Conservation (phyloP, 2,113 vertebrate species). For the Anser cygnoides region DNA sequence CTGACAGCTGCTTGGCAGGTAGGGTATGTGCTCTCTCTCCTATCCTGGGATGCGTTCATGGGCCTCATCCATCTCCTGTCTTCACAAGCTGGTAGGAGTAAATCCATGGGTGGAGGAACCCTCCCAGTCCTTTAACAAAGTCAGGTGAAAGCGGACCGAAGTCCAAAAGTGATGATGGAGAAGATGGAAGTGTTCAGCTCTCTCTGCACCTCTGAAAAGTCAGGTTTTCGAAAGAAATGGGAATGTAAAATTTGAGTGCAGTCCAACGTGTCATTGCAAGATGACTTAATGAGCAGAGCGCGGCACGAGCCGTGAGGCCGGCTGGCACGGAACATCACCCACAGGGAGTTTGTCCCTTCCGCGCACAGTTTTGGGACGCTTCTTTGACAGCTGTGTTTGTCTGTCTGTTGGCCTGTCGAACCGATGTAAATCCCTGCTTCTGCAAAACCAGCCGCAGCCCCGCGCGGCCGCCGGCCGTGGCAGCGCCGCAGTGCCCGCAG, state of each 20-base stretch:
- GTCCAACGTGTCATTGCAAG: too few relatives aligned
- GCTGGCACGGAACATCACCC: fast-evolving
- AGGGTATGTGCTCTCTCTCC: neutral
- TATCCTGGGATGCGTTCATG: fast-evolving
- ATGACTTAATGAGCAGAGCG: neutral
- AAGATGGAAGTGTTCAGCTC: neutral
- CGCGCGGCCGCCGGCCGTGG: neutral
- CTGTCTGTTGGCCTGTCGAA: neutral
- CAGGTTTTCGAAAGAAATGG: neutral
- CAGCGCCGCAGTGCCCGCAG: neutral
- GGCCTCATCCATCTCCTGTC: neutral
- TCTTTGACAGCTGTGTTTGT: fast-evolving
- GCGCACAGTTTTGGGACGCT: fast-evolving
- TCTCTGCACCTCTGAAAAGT: neutral
- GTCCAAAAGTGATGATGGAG: neutral
- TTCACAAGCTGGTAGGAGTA: neutral
- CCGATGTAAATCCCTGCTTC: fast-evolving
- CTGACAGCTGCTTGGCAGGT: neutral
- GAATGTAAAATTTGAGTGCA: neutral
- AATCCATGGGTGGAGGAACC: neutral
- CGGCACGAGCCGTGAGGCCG: neutral
- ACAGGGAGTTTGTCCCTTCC: neutral
- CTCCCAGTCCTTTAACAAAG: neutral
- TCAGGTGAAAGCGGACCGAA: neutral
- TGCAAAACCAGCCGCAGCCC: neutral